Evolutionary conservation across 2,888 invertebrate species (phyloP).

Genomic region (Pogonocherus hispidulus): DNA sequence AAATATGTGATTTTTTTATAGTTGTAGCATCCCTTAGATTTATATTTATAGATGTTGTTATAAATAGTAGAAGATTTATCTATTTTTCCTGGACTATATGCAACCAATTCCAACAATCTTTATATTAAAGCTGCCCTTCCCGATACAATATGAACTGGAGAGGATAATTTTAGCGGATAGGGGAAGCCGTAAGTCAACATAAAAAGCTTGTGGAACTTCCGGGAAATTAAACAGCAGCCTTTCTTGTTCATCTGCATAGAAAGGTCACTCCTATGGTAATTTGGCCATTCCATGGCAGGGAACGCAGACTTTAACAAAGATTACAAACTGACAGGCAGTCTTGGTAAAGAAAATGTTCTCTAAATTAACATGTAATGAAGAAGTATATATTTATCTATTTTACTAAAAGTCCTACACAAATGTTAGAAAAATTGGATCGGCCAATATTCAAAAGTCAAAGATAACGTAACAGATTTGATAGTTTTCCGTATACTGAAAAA

Average conservation of each 20-base stretch:
- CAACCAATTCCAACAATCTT: slow-evolving; percentile 68
- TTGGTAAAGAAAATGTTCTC: neutral
- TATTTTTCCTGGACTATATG: slow-evolving; percentile 37
- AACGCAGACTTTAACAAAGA: neutral
- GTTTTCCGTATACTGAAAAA: too few relatives aligned
- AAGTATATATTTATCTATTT: too few relatives aligned
- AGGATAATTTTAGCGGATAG: slow-evolving; percentile 65
- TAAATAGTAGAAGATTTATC: too few relatives aligned
- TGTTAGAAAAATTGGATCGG: too few relatives aligned
- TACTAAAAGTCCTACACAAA: too few relatives aligned
- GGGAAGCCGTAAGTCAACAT: slow-evolving; percentile 57
- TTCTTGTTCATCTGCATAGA: slow-evolving; percentile 58
- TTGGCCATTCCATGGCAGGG: slow-evolving; percentile 36
- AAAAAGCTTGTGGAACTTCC: slow-evolving; percentile 60
- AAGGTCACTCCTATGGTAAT: slow-evolving; percentile 59
- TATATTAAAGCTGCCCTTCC: slow-evolving; percentile 65
- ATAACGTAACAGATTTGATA: too few relatives aligned
- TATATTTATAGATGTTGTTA: too few relatives aligned
- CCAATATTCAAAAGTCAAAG: too few relatives aligned
- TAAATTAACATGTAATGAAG: too few relatives aligned
- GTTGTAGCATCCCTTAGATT: too few relatives aligned
- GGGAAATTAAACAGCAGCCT: slow-evolving; percentile 62
- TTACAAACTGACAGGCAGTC: neutral
- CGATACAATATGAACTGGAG: slow-evolving; percentile 64
- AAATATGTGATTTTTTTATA: too few relatives aligned